These are phyloP conservation scores for Forbesichthys papilliferus DNA, from an alignment of 2,113 vertebrate species.

Conservation along the genomic window DNA sequence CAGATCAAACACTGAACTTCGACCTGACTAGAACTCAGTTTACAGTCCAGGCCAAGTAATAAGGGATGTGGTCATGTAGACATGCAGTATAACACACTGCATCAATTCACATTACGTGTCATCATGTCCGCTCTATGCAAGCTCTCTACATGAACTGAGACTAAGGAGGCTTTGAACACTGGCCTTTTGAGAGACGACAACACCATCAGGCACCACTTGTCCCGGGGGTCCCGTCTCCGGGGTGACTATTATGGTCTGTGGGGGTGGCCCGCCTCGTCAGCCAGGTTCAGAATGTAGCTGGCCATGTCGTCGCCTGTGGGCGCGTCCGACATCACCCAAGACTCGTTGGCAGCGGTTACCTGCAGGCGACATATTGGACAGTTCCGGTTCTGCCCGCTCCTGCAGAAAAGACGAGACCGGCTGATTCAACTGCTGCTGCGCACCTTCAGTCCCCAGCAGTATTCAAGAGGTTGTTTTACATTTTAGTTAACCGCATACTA, in stretches of 20 bases:
- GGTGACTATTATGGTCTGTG: constrained; percentile 81
- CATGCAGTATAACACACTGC: constrained; percentile 33
- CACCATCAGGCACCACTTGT: too few species aligned
- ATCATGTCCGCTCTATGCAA: neutral
- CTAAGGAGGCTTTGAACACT: constrained; percentile 1
- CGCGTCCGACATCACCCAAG: constrained; percentile 95
- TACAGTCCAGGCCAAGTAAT: neutral
- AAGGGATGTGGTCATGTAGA: constrained; percentile 36
- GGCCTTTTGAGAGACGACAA: constrained; percentile 19
- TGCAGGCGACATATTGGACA: constrained; percentile 96
- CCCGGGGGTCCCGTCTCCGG: neutral
- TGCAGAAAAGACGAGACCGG: constrained; percentile 50
- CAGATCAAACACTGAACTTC: neutral
- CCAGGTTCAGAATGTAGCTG: constrained; percentile 94
- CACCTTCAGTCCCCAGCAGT: too few species aligned
- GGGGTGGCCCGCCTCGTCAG: constrained; percentile 92
- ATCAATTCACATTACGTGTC: neutral
- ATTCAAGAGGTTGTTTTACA: too few species aligned
- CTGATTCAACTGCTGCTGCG: neutral
- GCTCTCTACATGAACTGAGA: neutral
- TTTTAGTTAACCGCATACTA: too few species aligned
- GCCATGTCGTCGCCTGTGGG: constrained; percentile 95
- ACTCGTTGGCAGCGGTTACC: constrained; percentile 89
- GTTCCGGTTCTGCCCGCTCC: constrained; percentile 93
- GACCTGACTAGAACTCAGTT: neutral